phyloP scores from a whole-genome alignment of 2,888 invertebrate genomes.

The Lydus trimaculatus region DNA sequence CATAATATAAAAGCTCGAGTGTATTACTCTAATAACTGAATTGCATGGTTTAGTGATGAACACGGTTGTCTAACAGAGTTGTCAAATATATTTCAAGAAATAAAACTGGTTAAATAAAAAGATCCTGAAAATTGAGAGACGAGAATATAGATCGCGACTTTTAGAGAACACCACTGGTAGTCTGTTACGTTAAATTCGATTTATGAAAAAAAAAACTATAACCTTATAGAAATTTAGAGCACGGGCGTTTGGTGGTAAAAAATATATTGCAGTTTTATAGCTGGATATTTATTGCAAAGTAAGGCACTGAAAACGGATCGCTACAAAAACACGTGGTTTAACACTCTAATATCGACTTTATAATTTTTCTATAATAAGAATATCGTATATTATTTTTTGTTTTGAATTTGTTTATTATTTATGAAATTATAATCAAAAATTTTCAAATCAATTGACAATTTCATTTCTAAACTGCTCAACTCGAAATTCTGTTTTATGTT shows the following conservation, averaged over 20 bases:
- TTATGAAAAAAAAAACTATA: slow-evolving; percentile 11
- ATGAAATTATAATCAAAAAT: neutral
- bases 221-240: slow-evolving; percentile 12
- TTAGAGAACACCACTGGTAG: neutral
- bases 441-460: neutral
- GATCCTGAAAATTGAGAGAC: neutral
- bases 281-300: slow-evolving; percentile 14
- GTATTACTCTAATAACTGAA: no score
- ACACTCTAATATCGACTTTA: neutral
- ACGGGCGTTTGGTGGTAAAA: slow-evolving; percentile 13
- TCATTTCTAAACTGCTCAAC: neutral
- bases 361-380: slow-evolving; percentile 7
- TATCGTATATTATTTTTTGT: neutral
- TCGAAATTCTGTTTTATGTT: neutral
- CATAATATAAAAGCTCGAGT: no score
- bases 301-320: slow-evolving; percentile 8
- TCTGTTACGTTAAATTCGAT: neutral
- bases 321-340: slow-evolving; percentile 12
- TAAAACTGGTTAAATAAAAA: no score
- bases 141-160: neutral
- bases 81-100: no score
- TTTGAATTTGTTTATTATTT: neutral
- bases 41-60: no score
- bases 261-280: slow-evolving; percentile 16
- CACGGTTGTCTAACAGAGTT: no score